Percentiles rank a stretch among this genome's conserved stretches.
phyloP scores from a whole-genome alignment of 2,888 invertebrate genomes.

The Phorcus lineatus region DNA sequence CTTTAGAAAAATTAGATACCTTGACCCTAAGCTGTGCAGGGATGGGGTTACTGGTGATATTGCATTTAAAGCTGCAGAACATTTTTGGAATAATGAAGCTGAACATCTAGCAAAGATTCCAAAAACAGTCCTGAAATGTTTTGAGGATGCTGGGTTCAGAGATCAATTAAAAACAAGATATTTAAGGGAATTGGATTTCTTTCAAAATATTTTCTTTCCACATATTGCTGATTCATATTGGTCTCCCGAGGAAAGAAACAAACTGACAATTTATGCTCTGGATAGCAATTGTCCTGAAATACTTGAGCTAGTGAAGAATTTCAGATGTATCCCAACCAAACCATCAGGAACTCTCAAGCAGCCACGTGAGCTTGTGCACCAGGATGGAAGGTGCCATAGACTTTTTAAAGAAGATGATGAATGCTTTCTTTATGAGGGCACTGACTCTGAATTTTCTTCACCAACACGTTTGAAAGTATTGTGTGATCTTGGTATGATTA shows the following conservation, averaged over 20 bases:
- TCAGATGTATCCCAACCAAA: slow-evolving; percentile 50
- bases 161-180: slow-evolving; percentile 34
- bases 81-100: background rate
- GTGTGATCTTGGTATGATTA: slow-evolving; percentile 46
- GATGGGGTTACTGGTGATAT: slow-evolving; percentile 20
- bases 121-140: slow-evolving; percentile 21
- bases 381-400: slow-evolving; percentile 38
- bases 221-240: slow-evolving; percentile 36
- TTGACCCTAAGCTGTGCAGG: slow-evolving; percentile 33
- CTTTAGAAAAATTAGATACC: slow-evolving; percentile 41
- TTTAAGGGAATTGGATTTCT: slow-evolving; percentile 43
- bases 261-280: slow-evolving; percentile 48
- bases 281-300: slow-evolving; percentile 26
- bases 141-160: slow-evolving; percentile 2
- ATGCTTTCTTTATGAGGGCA: slow-evolving; percentile 46
- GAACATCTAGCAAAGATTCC: slow-evolving; percentile 28
- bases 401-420: slow-evolving; percentile 50
- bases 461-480: slow-evolving; percentile 29
- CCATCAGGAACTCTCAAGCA: slow-evolving; percentile 44
- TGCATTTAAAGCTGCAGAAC: slow-evolving; percentile 33
- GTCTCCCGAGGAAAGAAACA: slow-evolving; percentile 37
- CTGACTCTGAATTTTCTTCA: background rate
- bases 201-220: slow-evolving; percentile 50
- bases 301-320: slow-evolving; percentile 26
- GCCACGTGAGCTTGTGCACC: slow-evolving; percentile 54